Evolutionary conservation across 2,888 invertebrate species (phyloP).

Genomic region (Ashinkailepas kermadecensis): DNA sequence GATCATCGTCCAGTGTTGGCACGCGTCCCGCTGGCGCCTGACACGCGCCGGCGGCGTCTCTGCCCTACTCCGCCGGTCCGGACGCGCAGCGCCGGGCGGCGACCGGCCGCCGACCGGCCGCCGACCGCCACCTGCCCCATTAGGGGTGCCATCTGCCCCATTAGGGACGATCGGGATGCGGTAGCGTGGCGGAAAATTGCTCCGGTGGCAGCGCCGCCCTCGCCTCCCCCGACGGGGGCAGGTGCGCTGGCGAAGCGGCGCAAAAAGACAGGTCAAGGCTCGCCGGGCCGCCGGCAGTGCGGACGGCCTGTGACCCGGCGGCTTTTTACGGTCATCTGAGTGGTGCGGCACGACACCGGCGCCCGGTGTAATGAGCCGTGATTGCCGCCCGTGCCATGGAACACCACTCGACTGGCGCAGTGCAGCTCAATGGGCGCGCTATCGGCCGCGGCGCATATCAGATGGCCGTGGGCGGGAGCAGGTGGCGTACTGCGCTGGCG

Average conservation of each 20-base stretch:
- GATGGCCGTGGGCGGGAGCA: too few species aligned
- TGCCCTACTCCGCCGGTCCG: too few species aligned
- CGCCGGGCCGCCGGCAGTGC: background rate
- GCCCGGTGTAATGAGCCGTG: background rate
- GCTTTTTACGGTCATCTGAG: background rate
- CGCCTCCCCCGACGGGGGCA: too few species aligned
- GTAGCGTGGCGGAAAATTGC: too few species aligned
- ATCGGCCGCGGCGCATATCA: too few species aligned
- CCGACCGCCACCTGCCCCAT: background rate
- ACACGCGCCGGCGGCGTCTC: too few species aligned
- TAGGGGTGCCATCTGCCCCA: background rate
- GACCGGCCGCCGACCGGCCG: background rate
- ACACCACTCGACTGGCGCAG: background rate
- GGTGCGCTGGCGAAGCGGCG: background rate
- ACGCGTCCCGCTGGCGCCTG: too few species aligned
- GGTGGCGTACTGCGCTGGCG: too few species aligned
- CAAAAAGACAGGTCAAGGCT: background rate
- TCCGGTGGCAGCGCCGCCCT: too few species aligned
- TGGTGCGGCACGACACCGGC: background rate
- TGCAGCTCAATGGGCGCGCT: background rate
- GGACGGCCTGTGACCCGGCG: background rate
- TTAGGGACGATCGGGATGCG: too few species aligned
- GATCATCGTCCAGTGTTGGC: too few species aligned
- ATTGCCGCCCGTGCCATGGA: background rate
- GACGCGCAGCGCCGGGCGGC: too few species aligned